Percentiles rank a stretch among this genome's conserved stretches.
phyloP scores from a whole-genome alignment of 2,113 vertebrate genomes.

The Bubalus kerabau region DNA sequence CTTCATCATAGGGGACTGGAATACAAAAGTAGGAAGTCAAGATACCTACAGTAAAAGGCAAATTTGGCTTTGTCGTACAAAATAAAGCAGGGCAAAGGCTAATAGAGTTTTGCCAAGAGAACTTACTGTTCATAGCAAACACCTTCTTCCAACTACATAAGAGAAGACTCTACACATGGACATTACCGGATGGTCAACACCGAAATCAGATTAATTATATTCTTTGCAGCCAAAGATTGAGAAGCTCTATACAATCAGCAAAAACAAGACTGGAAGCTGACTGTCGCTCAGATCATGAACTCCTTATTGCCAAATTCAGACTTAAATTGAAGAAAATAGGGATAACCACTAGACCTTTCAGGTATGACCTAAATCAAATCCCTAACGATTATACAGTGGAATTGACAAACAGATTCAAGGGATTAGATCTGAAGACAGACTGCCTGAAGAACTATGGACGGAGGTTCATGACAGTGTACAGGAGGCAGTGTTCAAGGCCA shows the following conservation, averaged over 20 bases:
- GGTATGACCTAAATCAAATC: not conserved
- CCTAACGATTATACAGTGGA: not conserved
- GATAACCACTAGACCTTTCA: not conserved
- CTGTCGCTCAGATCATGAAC: not conserved
- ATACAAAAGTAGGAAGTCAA: not conserved
- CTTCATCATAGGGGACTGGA: not conserved
- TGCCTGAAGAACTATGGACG: not conserved
- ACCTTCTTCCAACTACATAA: not conserved
- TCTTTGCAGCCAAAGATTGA: not conserved
- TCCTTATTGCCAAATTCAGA: not conserved
- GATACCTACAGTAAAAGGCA: not conserved
- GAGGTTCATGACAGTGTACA: not conserved
- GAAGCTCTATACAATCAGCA: not conserved
- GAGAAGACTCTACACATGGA: not conserved
- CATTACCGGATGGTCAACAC: not conserved
- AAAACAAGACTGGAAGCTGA: not conserved
- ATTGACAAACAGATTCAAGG: not conserved
- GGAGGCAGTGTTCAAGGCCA: not conserved
- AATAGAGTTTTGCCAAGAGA: not conserved
- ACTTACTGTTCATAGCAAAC: not conserved
- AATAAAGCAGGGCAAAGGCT: not conserved
- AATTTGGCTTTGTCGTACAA: not conserved
- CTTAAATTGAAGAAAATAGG: not conserved
- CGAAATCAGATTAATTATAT: not conserved
- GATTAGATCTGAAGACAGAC: not conserved